Percentiles rank a stretch among this genome's conserved stretches.
Evolutionary conservation across 1,140 invertebrate genomes (phyloP).

Genomic region (Papilio polyxenes): DNA sequence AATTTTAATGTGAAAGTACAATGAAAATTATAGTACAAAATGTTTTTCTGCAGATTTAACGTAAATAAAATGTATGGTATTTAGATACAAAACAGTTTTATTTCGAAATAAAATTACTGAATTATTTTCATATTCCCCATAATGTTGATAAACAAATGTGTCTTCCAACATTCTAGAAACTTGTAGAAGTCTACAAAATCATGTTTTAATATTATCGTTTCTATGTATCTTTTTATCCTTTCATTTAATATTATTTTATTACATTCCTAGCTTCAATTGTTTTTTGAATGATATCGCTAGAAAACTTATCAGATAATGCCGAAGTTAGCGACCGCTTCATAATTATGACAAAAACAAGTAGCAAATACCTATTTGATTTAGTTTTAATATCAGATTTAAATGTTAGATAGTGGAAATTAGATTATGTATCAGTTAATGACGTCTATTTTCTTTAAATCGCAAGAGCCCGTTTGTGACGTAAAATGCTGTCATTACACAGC

Average conservation of each 20-base stretch:
- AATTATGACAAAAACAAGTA: background rate
- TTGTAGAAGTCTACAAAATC: background rate
- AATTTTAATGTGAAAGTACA: background rate
- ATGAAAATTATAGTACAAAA: background rate
- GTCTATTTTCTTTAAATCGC: background rate
- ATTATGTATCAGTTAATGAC: background rate
- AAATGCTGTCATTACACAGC: too few relatives aligned
- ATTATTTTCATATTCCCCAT: too few relatives aligned
- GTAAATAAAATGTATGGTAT: background rate
- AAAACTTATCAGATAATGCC: background rate
- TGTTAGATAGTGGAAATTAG: background rate
- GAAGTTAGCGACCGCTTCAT: background rate
- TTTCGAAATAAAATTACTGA: too few relatives aligned
- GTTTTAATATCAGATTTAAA: background rate
- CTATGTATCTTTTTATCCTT: too few relatives aligned
- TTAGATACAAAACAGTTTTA: too few relatives aligned
- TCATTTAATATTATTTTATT: too few relatives aligned
- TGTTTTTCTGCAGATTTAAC: background rate
- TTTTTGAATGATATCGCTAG: background rate
- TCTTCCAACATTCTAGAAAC: background rate
- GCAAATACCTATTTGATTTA: background rate
- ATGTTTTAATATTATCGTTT: too few relatives aligned
- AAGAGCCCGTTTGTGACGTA: background rate
- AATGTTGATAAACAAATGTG: too few relatives aligned
- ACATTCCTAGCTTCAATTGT: background rate